Conservation (phyloP, 2,888 invertebrate genomes). For the Linnaemya vulpina region DNA sequence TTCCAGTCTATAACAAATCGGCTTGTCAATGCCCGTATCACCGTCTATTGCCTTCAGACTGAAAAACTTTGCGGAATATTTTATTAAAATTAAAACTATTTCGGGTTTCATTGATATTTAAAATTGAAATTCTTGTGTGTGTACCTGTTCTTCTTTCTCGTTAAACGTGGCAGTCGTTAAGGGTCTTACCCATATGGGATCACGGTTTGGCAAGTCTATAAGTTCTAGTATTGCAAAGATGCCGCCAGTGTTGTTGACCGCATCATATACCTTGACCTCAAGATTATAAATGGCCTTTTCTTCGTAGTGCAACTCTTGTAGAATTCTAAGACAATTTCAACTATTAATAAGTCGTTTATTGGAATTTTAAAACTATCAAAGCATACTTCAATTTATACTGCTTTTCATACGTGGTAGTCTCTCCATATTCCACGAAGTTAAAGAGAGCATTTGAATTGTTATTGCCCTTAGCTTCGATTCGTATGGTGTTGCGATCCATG, state of each 20-base stretch:
- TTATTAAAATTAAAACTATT: not conserved
- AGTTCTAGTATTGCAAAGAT: constrained; percentile 85
- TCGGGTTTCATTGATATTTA: not conserved
- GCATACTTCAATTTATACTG: constrained; percentile 82
- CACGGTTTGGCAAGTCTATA: constrained; percentile 85
- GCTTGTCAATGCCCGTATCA: constrained; percentile 85
- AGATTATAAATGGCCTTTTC: constrained; percentile 85
- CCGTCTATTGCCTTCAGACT: constrained; percentile 85
- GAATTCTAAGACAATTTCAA: constrained; percentile 71
- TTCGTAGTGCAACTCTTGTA: constrained; percentile 83
- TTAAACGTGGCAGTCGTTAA: constrained; percentile 85
- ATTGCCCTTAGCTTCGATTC: constrained; percentile 82
- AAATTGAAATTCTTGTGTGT: not conserved
- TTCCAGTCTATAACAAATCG: constrained; percentile 84
- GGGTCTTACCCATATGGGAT: constrained; percentile 85
- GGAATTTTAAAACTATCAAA: constrained; percentile 73
- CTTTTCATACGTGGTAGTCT: constrained; percentile 75
- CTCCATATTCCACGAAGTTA: constrained; percentile 79
- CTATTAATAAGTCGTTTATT: not conserved
- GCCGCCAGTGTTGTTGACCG: constrained; percentile 77
- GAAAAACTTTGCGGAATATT: constrained; percentile 78
- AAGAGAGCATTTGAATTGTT: constrained; percentile 83
- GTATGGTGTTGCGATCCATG: constrained; percentile 82
- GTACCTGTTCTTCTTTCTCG: constrained; percentile 83
- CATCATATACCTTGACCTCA: constrained; percentile 84